Base-by-base conservation (phyloP, 2,797 vertebrate species). In the Lacerta bilineata region DNA sequence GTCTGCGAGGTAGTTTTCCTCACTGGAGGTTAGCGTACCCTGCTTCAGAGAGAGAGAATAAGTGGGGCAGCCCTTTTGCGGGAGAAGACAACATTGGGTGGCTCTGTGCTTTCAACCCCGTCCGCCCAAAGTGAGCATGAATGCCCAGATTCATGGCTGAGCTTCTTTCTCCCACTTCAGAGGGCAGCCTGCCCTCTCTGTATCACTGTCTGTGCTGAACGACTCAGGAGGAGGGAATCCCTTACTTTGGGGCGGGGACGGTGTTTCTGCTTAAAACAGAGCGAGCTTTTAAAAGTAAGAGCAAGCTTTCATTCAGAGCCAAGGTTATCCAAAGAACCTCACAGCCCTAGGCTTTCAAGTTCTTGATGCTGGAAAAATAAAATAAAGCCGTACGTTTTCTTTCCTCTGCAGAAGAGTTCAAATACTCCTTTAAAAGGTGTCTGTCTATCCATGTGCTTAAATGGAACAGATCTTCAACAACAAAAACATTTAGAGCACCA, bases 41-140 rank as follows among this genome's bases (percentile, higher is more conserved):
- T 13, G 84, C 59, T 66, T 3, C 23, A 8, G 59, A 43, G 36
- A 36, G 50, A 55, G 2, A 0, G 59, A 68, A 55, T 3, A 43
- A n/a, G 43, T 1, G 1, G 61, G 13, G 10, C 1, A 36, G 50
- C 46, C 43, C 82, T 39, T 7, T 23, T 1, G 88, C 41, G 64
- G 83, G 4, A 20, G 85, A 25, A 78, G 83, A 59, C 1, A 33
- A 80, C 72, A 78, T 0, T 82, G 86, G 4, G 72, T 11, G 0
- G 74, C 83, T 90, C 83, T 91, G 90, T 85, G 89, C 86, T 91
- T 61, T 72, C 88, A 72, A 83, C 59, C 1, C 36, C 0, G n/a
- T 41, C 61, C 29, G 18, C 4, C 0, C 0, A 66, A 76, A 74
- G 64, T 17, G 29, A 3, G 80, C 27, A 39, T 64, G 41, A 33